A percentile compares a stretch with the other conserved stretches of the same genome.
These are phyloP conservation scores for Uloborus plumipes DNA, from an alignment of 2,888 invertebrate species.

Conservation along the genomic window DNA sequence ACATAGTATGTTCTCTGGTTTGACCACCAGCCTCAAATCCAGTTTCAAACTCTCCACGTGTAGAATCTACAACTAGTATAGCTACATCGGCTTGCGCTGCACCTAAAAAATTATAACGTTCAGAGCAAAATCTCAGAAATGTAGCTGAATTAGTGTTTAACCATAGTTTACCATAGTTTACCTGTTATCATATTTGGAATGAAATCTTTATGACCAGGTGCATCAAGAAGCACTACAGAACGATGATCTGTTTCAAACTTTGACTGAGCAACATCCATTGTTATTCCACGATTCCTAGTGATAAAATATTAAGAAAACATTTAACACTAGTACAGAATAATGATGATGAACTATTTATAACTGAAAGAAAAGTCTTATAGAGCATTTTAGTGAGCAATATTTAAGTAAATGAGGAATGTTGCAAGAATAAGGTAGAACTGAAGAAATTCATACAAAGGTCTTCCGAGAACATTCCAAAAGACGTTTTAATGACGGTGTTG, in stretches of 20 bases:
- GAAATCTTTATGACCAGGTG: constrained; percentile 99
- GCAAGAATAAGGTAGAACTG: too few relatives aligned
- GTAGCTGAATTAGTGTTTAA: neutral
- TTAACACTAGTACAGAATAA: too few relatives aligned
- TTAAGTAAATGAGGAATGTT: too few relatives aligned
- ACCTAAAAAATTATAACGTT: constrained; percentile 73
- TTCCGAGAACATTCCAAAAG: too few relatives aligned
- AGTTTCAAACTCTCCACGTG: constrained; percentile 96
- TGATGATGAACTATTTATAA: too few relatives aligned
- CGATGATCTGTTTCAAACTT: constrained; percentile 91
- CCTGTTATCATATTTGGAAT: constrained; percentile 98
- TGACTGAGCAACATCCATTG: constrained; percentile 97
- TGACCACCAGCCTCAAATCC: constrained; percentile 99
- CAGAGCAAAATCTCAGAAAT: neutral
- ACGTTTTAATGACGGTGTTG: too few relatives aligned
- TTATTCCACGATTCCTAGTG: constrained; percentile 89
- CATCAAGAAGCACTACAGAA: constrained; percentile 88
- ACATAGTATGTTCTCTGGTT: constrained; percentile 94
- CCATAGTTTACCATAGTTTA: constrained; percentile 66
- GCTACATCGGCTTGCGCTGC: constrained; percentile 99
- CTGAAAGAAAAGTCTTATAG: too few relatives aligned
- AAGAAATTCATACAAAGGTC: too few relatives aligned
- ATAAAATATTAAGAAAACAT: constrained; percentile 19
- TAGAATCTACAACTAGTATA: constrained; percentile 93
- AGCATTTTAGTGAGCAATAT: too few relatives aligned